Base-by-base conservation (phyloP, 2,888 invertebrate species). In the Caenorhabditis zanzibari region DNA sequence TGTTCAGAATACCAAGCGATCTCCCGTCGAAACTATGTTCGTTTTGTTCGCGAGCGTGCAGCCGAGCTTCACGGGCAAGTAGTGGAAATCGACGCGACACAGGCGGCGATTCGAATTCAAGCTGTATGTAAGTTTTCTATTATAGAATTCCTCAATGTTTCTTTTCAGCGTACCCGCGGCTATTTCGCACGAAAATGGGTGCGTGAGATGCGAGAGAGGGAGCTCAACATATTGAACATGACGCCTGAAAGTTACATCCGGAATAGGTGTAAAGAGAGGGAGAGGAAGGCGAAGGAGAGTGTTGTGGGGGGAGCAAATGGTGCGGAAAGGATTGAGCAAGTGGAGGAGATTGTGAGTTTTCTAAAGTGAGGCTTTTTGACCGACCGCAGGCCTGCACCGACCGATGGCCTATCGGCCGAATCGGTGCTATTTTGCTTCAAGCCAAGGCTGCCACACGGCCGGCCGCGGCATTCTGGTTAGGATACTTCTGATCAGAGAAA, bases 41-140 rank as follows among this genome's bases (percentile, higher is more conserved):
- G 86, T n/a, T 89, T 90, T 24, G 90, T 90, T 1, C 71, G 86
- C 10, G 88, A 89, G 61, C 83, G 88, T 54, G 90, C 90, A 1
- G 85, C 89, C 54, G 88, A 90, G 49, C 52, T 90, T 16, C 88
- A 88, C 24, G 79, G 72, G 0, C 79, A 85, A 24, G 81, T 84
- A 38, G 85, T 79, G n/a, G 85, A 81, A 41, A 85, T 89, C 58
- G 88, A 89, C 58, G 86, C 89, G 2, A 82, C 88, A 14, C 82
- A 85, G 59, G 90, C 90, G 12, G 83, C 90, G 16, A 84, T 87
- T n/a, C 73, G 87, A 44, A 90, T 90, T 35, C 90, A 90, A 72
- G 89, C 90, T 32, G 89, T 89, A 22, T 38, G 44, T n/a, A n/a
- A 7, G 4, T 19, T n/a, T 19, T 47, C 1, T 19, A n/a, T 47